Evolutionary conservation across 2,888 invertebrate genomes (phyloP), one percentile per base, ranked within the genome.

Genomic region (Aspidapion aeneum): DNA sequence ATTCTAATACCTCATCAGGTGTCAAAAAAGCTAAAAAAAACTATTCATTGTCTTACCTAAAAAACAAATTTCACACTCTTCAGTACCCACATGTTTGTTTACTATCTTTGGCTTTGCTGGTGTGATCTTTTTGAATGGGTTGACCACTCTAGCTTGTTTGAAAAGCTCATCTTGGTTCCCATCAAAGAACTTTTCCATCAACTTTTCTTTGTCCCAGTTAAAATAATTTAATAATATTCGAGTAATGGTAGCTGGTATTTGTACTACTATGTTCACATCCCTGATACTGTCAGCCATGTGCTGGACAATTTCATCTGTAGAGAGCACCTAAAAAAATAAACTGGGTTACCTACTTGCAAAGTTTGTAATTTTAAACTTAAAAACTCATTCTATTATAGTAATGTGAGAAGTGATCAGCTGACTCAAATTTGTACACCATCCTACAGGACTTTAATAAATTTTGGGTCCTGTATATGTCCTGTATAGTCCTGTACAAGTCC

Each of bases 141-240:
- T 96, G 70, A 97, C 89, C 71, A 98, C 95, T 80, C 95, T 91
- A 69, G 98, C 98, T 81, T 96, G 94, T 62, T 88, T 86, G 80
- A 98, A 98, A 73, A 99, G 85, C 77, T 93, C 90, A 73, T 97
- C 97, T 79, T 94, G 95, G 82, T 97, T 95, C 18, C 91, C 91
- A 82, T 96, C 98, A 78, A 96, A 99, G 82, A 91, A 97, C 78
- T 93, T 88, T 82, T 99, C 99, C 91, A 98, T 93, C 66, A 99
- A 84, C 80, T 97, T 97, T 80, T 98, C 98, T 82, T 96, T 98
- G 81, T 99, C 98, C 99, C 99, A 99, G 85, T 96, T 95, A 80
- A 96, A 99, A 80, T 98, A 96, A 83, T 98, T 97, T 73, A 99
- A 84, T 73, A 99, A 85, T 81, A 98, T 97, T 75, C 98, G 87